Conservation (phyloP, 2,797 vertebrate species). For the Tapera naevia region DNA sequence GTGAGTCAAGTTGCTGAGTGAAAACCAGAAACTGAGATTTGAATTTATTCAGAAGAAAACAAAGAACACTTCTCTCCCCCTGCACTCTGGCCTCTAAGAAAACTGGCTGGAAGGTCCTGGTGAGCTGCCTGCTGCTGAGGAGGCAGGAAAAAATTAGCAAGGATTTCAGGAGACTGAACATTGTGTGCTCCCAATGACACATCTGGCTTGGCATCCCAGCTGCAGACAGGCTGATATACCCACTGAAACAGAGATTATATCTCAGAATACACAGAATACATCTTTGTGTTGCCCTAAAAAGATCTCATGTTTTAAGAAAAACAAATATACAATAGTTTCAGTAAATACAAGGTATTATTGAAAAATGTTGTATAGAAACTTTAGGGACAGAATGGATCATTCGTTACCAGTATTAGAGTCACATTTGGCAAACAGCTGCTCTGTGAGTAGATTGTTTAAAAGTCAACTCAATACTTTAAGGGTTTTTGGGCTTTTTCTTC, state of each 20-base stretch:
- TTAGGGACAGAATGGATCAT: constrained; percentile 25
- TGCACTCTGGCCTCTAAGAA: background rate
- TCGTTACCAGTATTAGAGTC: constrained; percentile 38
- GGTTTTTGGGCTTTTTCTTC: background rate
- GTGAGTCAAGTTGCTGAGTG: background rate
- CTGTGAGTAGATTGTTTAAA: constrained; percentile 32
- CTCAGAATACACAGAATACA: background rate
- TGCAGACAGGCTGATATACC: constrained; percentile 25
- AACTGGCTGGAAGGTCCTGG: background rate
- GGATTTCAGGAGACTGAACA: background rate
- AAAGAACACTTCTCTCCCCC: background rate
- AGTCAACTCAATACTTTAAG: constrained; percentile 11
- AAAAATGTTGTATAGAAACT: constrained; percentile 9
- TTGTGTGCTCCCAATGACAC: background rate
- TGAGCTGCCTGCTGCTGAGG: constrained; percentile 2
- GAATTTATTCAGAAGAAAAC: background rate
- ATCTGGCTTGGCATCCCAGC: constrained; percentile 1
- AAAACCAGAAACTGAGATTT: background rate
- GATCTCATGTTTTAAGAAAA: background rate
- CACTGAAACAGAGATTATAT: background rate
- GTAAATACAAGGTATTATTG: constrained; percentile 52
- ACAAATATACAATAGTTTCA: background rate
- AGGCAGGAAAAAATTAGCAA: background rate
- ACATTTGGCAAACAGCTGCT: constrained; percentile 36
- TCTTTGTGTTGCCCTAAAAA: background rate